Evolutionary conservation across 2,797 vertebrate genomes (phyloP).

Genomic region (Pangasius djambal): DNA sequence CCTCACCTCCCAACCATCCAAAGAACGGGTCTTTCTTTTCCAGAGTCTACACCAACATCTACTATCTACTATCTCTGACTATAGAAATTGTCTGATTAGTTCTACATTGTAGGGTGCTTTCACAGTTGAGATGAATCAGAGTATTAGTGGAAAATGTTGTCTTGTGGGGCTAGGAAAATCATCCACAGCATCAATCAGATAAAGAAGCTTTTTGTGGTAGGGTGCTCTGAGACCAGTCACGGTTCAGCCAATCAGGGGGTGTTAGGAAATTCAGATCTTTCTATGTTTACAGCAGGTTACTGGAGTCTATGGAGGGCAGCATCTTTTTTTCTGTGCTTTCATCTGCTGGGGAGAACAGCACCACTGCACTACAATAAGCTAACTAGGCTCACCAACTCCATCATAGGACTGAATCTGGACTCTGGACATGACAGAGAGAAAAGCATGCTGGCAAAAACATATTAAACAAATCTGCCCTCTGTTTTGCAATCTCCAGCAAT

Average conservation of each 20-base stretch:
- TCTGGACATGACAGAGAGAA: background rate
- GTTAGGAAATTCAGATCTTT: background rate
- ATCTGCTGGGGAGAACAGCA: background rate
- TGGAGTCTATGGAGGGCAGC: background rate
- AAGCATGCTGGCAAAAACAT: background rate
- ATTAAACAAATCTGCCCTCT: background rate
- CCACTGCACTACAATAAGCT: background rate
- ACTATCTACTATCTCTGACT: background rate
- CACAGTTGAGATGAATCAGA: background rate
- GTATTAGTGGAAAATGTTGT: background rate
- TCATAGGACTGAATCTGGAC: background rate
- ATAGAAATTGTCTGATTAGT: background rate
- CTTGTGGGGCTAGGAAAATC: background rate
- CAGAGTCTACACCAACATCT: background rate
- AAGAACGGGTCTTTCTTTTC: background rate
- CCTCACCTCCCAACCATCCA: background rate
- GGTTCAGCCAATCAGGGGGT: background rate
- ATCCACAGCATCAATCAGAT: background rate
- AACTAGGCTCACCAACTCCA: constrained; percentile 11
- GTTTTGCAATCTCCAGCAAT: too few species aligned
- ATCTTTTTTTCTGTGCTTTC: background rate
- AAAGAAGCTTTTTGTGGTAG: background rate
- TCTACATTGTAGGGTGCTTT: background rate
- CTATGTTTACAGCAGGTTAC: background rate
- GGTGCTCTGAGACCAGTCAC: background rate